Base-by-base conservation (phyloP, 2,113 vertebrate species). In the Tachycineta bicolor region DNA sequence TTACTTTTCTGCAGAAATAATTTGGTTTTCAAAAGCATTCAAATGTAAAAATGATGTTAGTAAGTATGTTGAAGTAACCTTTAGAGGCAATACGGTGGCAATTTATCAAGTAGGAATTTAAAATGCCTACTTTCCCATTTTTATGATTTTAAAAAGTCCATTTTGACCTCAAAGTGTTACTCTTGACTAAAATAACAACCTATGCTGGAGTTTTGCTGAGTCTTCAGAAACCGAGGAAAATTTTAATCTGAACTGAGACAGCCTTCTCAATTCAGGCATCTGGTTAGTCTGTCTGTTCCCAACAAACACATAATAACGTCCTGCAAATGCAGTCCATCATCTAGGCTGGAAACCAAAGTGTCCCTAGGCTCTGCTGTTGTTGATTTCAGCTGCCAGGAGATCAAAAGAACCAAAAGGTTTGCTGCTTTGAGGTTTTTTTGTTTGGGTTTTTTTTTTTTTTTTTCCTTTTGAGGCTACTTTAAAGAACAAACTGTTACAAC, bases 1-100 rank as follows among this genome's bases (percentile, higher is more conserved):
- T 78, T 67, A 71, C 28, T 83, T 90, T 81, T 93, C 33, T 93
- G 34, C 39, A 64, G 60, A 95, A 95, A 91, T 77, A 83, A 50
- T 93, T 33, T 70, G 6, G 2, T 52, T 96, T 88, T 87, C 46
- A 78, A 89, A 81, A n/a, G 29, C 43, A 46, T 65, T 85, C 69
- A 64, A 55, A 67, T 19, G 12, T 67, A 83, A 92, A 96, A 83
- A 88, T 65, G 0, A 70, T 63, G 43, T 77, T 88, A 90, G 34
- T n/a, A 80, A 65, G 3, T 26, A 49, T 53, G 43, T 18, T 60
- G 43, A 44, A 37, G 26, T 46, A 86, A 91, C 33, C 26, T 85
- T 17, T 46, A 91, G 60, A 29, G 12, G 28, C 60, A 87, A 46
- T 71, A 81, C 5, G 0, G 8, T 5, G 20, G 33, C 16, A 41